phyloP scores from a whole-genome alignment of 1,140 invertebrate genomes.

The Ruditapes philippinarum region DNA sequence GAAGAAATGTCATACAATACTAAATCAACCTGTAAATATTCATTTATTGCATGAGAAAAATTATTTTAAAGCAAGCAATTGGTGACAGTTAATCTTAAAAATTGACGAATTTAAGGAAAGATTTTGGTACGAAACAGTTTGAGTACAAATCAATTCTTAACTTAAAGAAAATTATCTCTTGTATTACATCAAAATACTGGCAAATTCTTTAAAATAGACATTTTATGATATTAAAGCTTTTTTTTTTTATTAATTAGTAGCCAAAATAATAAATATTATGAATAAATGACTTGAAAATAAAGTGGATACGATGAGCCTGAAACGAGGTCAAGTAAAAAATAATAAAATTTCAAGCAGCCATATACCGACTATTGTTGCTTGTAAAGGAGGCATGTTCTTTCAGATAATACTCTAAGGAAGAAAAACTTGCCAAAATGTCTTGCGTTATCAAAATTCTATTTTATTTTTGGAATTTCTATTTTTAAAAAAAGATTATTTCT shows the following conservation, averaged over 20 bases:
- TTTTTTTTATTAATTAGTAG: slow-evolving; percentile 28
- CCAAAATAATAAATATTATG: slow-evolving; percentile 32
- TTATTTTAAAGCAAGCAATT: slow-evolving; percentile 26
- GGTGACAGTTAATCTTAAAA: slow-evolving; percentile 30
- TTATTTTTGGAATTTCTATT: slow-evolving; percentile 32
- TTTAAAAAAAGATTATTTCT: slow-evolving; percentile 20
- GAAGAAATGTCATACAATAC: slow-evolving; percentile 30
- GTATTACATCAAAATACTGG: slow-evolving; percentile 21
- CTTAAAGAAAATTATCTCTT: slow-evolving; percentile 14
- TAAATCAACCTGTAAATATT: slow-evolving; percentile 31
- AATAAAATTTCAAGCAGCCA: slow-evolving; percentile 30
- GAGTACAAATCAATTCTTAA: too few relatives aligned
- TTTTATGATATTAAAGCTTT: slow-evolving; percentile 27
- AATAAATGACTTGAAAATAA: slow-evolving; percentile 32
- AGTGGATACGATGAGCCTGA: slow-evolving; percentile 25
- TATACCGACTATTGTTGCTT: slow-evolving; percentile 29
- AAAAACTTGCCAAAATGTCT: slow-evolving; percentile 24
- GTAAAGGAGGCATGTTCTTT: slow-evolving; percentile 28
- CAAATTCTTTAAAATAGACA: slow-evolving; percentile 31
- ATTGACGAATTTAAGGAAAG: slow-evolving; percentile 30
- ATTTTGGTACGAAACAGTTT: too few relatives aligned
- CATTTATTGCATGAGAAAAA: slow-evolving; percentile 18
- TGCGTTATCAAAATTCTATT: slow-evolving; percentile 19
- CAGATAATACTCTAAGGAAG: too few relatives aligned
- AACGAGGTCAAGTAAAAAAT: slow-evolving; percentile 30